Evolutionary conservation across 2,888 invertebrate species (phyloP), one percentile per base, ranked within the genome.

Genomic region (Callosobruchus maculatus): DNA sequence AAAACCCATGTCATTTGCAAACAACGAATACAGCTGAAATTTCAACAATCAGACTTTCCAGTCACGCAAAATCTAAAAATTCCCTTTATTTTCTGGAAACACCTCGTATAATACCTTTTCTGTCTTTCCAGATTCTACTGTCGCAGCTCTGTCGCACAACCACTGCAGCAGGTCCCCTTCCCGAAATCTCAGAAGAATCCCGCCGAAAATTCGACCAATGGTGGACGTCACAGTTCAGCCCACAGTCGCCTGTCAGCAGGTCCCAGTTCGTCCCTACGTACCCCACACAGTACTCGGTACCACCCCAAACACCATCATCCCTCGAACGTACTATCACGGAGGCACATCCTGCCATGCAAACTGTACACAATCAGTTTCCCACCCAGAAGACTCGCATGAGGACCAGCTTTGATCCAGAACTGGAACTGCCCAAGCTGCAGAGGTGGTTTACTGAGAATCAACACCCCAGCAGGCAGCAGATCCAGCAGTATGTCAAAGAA

Each of bases 391-490:
- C 96, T 2, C 91, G 98, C 82, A 97, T 98, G 96, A 91, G 98
- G 79, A 98, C 98, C 21, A 97, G 97, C 84, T 98, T 98, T 84
- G 98, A 98, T 87, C 97, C 98, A 0, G 98, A 98, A 87, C 90
- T 97, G 83, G 99, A 99, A 88, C 88, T 99, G 77, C 98, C 99
- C 0, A 96, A 97, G 83, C 88, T 99, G 72, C 98, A 99, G 85
- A 92, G 95, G 80, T 99, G 99, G 98, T 99, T 99, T 89, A 92
- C 93, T 68, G 96, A 97, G 85, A 99, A 99, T 87, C 97, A 98
- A 82, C 99, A 99, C 86, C 99, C 99, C 0, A 96, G 96, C 78
- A 90, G 98, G 73, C 97, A 98, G 83, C 98, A 98, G 88, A 97
- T 99, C 84, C 96, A 97, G 82, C 95, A 96, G 79, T 99, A 97